A percentile compares a stretch with the other conserved stretches of the same genome.
Conservation (phyloP, 2,113 vertebrate genomes). For the Clarias batrachus region DNA sequence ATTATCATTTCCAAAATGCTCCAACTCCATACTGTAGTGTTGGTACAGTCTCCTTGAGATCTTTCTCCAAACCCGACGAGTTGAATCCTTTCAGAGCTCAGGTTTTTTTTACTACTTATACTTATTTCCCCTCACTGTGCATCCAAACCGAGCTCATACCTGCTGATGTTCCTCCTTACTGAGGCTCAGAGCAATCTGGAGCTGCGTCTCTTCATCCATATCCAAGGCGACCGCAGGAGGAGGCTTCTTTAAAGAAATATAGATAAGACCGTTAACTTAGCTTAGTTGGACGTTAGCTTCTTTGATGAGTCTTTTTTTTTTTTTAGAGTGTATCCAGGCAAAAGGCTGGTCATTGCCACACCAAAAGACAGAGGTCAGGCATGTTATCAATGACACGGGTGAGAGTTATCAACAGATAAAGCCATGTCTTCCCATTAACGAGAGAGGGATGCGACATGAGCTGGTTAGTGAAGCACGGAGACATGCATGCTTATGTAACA, state of each 20-base stretch:
- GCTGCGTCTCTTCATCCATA: slow-evolving; percentile 73
- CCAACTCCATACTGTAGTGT: neutral
- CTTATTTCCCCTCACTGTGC: neutral
- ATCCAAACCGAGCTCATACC: slow-evolving; percentile 53
- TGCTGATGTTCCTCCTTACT: slow-evolving; percentile 76
- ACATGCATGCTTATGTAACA: slow-evolving; percentile 31
- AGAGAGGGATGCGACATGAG: slow-evolving; percentile 37
- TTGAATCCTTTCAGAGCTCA: neutral
- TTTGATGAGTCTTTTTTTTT: slow-evolving; percentile 4
- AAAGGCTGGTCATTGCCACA: slow-evolving; percentile 34
- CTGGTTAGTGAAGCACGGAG: slow-evolving; percentile 59
- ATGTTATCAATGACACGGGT: slow-evolving; percentile 30
- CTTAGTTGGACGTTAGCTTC: neutral
- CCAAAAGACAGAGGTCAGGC: slow-evolving; percentile 9
- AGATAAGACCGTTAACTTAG: neutral
- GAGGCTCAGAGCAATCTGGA: slow-evolving; percentile 72
- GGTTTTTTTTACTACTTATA: neutral
- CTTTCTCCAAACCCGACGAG: neutral
- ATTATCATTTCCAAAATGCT: neutral
- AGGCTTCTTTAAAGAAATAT: slow-evolving; percentile 3
- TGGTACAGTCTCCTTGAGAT: neutral
- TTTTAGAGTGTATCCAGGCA: slow-evolving; percentile 20
- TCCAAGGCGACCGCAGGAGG: slow-evolving; percentile 52
- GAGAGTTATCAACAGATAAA: slow-evolving; percentile 26
- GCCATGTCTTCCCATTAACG: slow-evolving; percentile 26